Percentiles rank a stretch among this genome's conserved stretches.
These are phyloP conservation scores for Mylabris phalerata DNA, from an alignment of 1,140 invertebrate genomes.

Conservation along the genomic window DNA sequence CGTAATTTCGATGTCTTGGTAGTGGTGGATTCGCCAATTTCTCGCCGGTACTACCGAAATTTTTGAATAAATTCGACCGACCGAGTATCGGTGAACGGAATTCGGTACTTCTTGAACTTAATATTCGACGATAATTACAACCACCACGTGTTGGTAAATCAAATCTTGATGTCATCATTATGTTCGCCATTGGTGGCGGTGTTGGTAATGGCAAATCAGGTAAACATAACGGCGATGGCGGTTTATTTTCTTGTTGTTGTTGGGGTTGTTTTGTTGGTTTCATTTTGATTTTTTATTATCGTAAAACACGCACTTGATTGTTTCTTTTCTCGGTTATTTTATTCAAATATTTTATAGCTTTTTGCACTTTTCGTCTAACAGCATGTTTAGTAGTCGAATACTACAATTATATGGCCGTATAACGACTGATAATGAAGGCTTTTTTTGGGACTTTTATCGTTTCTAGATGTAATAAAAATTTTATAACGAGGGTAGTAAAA, in stretches of 20 bases:
- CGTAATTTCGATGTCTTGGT: conserved; percentile 28
- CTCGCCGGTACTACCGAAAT: conserved; percentile 14
- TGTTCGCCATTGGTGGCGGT: conserved; percentile 39
- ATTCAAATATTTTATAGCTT: neutral
- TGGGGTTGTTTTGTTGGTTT: neutral
- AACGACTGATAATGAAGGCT: too few species aligned
- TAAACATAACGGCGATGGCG: conserved; percentile 24
- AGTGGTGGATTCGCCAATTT: conserved; percentile 27
- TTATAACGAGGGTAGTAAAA: too few species aligned
- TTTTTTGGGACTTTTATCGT: too few species aligned
- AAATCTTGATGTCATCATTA: conserved; percentile 35
- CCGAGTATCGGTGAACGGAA: conserved; percentile 33
- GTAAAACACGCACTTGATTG: neutral
- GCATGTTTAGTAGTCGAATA: neutral
- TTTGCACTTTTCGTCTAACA: neutral
- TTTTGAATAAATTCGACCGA: conserved; percentile 19
- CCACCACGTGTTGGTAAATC: conserved; percentile 27
- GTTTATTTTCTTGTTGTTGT: neutral
- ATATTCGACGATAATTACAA: conserved; percentile 31
- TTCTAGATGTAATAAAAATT: too few species aligned
- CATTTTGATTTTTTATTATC: neutral
- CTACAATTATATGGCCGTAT: too few species aligned
- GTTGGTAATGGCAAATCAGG: conserved; percentile 39
- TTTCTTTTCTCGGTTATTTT: neutral
- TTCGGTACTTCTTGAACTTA: conserved; percentile 29